These are phyloP conservation scores for Melanotaenia parkinsoni DNA, from an alignment of 2,797 vertebrate species.

Conservation along the genomic window DNA sequence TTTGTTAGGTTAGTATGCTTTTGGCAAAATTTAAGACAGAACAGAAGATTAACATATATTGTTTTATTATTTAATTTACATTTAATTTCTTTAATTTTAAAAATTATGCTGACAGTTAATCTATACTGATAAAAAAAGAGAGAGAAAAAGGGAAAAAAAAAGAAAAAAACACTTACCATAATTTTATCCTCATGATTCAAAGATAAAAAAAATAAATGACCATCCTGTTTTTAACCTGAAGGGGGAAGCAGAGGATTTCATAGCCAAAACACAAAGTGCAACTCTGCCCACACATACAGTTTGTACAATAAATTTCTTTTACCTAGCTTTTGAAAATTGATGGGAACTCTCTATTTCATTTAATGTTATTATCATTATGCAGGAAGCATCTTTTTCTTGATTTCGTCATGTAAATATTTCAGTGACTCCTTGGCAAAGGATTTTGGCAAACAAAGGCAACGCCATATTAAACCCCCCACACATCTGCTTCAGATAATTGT, in stretches of 20 bases:
- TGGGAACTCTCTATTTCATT: neutral
- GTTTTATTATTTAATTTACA: too few species aligned
- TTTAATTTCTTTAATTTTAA: too few species aligned
- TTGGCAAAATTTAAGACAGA: too few species aligned
- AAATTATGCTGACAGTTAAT: too few species aligned
- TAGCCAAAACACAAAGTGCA: neutral
- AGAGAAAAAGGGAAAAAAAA: too few species aligned
- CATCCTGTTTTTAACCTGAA: conserved; percentile 32
- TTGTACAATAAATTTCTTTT: neutral
- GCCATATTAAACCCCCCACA: neutral
- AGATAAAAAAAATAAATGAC: neutral
- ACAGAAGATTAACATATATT: too few species aligned
- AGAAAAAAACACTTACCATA: too few species aligned
- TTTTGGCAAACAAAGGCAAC: neutral
- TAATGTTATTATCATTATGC: neutral
- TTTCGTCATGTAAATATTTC: conserved; percentile 4
- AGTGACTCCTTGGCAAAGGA: neutral
- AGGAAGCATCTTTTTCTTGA: neutral
- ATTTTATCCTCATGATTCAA: too few species aligned
- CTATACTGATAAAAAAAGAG: too few species aligned
- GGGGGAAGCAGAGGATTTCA: conserved; percentile 63
- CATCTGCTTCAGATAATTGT: conserved; percentile 3
- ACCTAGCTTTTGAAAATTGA: neutral
- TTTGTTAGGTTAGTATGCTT: too few species aligned
- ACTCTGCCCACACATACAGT: neutral